Conservation (phyloP, 2,797 vertebrate species). For the Anomalospiza imberbis region DNA sequence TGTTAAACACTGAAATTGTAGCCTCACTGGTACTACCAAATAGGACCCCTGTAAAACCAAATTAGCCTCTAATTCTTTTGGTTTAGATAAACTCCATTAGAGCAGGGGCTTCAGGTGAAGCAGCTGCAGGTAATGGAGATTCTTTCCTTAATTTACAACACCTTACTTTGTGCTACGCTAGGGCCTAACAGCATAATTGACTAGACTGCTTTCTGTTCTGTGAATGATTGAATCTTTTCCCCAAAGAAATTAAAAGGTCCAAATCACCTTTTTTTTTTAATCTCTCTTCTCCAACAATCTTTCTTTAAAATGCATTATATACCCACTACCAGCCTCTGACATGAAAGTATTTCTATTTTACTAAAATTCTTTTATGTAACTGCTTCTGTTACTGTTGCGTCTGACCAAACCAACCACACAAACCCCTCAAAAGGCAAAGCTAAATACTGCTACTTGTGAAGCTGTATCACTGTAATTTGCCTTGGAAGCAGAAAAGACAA, state of each 20-base stretch:
- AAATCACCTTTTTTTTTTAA: not conserved
- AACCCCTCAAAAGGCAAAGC: not conserved
- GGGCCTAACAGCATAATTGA: not conserved
- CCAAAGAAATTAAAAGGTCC: not conserved
- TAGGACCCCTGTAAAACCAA: not conserved
- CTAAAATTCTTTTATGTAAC: not conserved
- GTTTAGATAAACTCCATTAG: not conserved
- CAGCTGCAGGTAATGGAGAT: not conserved
- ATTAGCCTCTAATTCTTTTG: not conserved
- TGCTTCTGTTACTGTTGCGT: not conserved
- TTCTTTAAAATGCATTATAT: not conserved
- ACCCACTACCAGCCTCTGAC: not conserved
- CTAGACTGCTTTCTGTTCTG: not conserved
- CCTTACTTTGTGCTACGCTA: not conserved
- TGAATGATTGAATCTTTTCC: not conserved
- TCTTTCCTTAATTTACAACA: not conserved
- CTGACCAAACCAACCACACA: not conserved
- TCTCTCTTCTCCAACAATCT: not conserved
- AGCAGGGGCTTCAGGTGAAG: not conserved
- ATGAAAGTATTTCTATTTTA: not conserved
- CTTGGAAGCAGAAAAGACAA: conserved; percentile 41
- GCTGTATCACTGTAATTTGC: not conserved
- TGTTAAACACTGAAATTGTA: not conserved
- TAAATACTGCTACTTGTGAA: not conserved
- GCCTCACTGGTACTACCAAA: not conserved